Evolutionary conservation across 2,797 vertebrate genomes (phyloP), one percentile per base, ranked within the genome.

Genomic region (Myripristis murdjan): DNA sequence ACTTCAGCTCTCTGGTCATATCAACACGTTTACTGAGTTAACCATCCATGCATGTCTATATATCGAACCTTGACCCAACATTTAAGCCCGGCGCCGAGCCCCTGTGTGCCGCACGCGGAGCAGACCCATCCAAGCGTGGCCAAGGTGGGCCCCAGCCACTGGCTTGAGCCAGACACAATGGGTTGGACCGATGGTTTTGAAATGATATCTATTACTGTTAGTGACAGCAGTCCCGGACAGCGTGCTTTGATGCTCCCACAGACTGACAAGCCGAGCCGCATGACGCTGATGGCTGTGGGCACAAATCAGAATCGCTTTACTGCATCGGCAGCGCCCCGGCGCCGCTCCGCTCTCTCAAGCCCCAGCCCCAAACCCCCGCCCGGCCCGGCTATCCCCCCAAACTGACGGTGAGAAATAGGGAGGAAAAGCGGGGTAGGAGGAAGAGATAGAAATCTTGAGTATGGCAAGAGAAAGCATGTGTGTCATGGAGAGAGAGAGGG

Each of bases 171-270:
- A 85, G 82, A 90, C 89, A 89, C 90, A 86, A 87, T 81, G 78
- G 82, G 85, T 75, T 88, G 80, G 82, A 88, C 85, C 68, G 75
- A 75, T 84, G 87, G 75, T 92, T 94, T 95, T 96, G 93, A 96
- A 95, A 96, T 96, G 92, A 96, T 95, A 97, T 97, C 96, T 92
- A 95, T 97, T 96, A 96, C 96, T 95, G 91, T 94, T 95, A 94
- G 94, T 95, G 95, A 96, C 96, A 96, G 95, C 92, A 82, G 92
- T 94, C 92, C 89, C 88, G 91, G 88, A 93, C 91, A 85, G 86
- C 83, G 11, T 24, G 89, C 92, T 91, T 91, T 97, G 96, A 97
- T 81, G 70, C 82, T 96, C 91, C 91, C 71, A 33, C 76, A 71
- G 94, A 93, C 92, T 95, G 96, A 97, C 96, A 94, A 91, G 84